phyloP scores from a whole-genome alignment of 2,797 vertebrate genomes.

The Fundulus diaphanus region DNA sequence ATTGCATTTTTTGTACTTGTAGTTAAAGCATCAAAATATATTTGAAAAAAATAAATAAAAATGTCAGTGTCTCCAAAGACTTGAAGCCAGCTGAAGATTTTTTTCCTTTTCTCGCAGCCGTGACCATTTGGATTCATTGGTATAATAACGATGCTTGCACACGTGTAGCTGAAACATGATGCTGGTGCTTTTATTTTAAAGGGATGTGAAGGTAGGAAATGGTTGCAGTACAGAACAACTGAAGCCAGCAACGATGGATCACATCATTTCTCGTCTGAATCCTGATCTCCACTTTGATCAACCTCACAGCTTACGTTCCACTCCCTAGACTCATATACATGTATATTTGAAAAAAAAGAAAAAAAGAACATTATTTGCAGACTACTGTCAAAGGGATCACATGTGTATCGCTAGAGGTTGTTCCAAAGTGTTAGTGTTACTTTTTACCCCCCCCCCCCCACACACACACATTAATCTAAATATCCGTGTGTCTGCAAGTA shows the following conservation, averaged over 20 bases:
- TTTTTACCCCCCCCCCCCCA: slow-evolving; percentile 31
- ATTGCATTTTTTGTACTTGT: too few species aligned
- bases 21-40: too few species aligned
- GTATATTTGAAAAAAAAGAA: slow-evolving; percentile 10
- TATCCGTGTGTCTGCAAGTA: slow-evolving; percentile 49
- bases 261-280: slow-evolving; percentile 46
- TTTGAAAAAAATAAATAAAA: too few species aligned
- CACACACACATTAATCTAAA: slow-evolving; percentile 26
- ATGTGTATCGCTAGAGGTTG: slow-evolving; percentile 49
- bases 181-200: slow-evolving; percentile 85
- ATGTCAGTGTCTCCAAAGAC: too few species aligned
- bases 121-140: too few species aligned
- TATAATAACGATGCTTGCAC: slow-evolving; percentile 28
- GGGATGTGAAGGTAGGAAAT: slow-evolving; percentile 77
- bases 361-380: slow-evolving; percentile 7
- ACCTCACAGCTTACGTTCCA: slow-evolving; percentile 68
- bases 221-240: slow-evolving; percentile 68
- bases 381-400: slow-evolving; percentile 44
- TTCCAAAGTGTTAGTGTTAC: slow-evolving; percentile 64
- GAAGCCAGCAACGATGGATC: slow-evolving; percentile 59
- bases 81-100: too few species aligned
- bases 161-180: slow-evolving; percentile 67
- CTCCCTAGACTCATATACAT: slow-evolving; percentile 33
- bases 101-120: too few species aligned
- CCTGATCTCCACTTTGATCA: slow-evolving; percentile 51